Evolutionary conservation across 2,888 invertebrate genomes (phyloP), one percentile per base, ranked within the genome.

Genomic region (Oxytorus armatus): DNA sequence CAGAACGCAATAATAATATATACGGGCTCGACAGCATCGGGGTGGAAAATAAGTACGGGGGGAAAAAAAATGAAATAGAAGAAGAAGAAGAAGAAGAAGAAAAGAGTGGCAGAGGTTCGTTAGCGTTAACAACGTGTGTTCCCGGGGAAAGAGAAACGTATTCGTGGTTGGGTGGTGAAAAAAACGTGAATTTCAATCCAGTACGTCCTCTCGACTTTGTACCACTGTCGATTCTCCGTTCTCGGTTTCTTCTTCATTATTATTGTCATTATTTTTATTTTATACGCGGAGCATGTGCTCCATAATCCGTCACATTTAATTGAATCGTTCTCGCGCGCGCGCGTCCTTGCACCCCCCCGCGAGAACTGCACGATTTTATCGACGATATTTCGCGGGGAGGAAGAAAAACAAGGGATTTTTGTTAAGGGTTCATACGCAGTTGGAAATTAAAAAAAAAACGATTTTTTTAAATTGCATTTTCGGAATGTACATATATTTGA

Each of bases 51-150:
- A 77, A 72, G 66, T 70, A 55, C 51, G 59, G n/a, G 21, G 11
- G 14, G 44, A 65, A 49, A 25, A 63, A 63, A 65, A n/a, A n/a
- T n/a, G n/a, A n/a, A n/a, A n/a, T n/a, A n/a, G n/a, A n/a, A n/a
- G n/a, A n/a, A n/a, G n/a, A n/a, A n/a, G n/a, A n/a, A n/a, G n/a
- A 42, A 39, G 7, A 14, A 18, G 49, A 39, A 72, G 25, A 68
- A 53, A 61, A 77, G 61, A 66, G 59, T 59, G 51, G 73, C 53
- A 57, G n/a, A n/a, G 66, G 72, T 77, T 77, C 77, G 77, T 77
- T 77, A 77, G 66, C 77, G 72, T 73, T n/a, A 73, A 77, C 77
- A 72, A 77, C 72, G 59, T 66, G 33, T 18, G 33, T 57, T 55
- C 16, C 39, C 39, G 21, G n/a, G n/a, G n/a, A 29, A 25, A 70